Conservation (phyloP, 2,888 invertebrate species). For the Drosophila leonis region DNA sequence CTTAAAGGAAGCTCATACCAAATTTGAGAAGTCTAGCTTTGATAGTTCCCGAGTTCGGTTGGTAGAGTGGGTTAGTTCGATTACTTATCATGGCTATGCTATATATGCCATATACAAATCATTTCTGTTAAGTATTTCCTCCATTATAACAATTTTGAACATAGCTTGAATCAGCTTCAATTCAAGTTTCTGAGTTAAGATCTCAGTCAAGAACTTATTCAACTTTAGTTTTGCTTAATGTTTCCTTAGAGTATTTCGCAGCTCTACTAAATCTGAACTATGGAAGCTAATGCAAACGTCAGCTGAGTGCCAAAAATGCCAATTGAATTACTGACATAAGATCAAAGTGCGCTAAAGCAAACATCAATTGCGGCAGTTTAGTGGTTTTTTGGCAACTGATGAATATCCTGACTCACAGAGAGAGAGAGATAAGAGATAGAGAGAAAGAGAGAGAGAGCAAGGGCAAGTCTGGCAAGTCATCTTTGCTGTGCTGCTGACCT, state of each 20-base stretch:
- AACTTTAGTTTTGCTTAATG: not conserved
- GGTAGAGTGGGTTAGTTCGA: not conserved
- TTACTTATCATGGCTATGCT: not conserved
- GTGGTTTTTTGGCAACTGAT: not conserved
- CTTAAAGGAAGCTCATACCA: not conserved
- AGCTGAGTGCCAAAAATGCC: not conserved
- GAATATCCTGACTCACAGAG: conserved; percentile 14
- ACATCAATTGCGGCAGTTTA: conserved; percentile 6
- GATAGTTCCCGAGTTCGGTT: not conserved
- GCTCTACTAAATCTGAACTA: not conserved
- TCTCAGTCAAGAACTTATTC: not conserved
- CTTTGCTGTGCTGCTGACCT: conserved; percentile 49
- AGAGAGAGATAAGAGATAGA: not conserved
- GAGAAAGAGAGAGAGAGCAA: not conserved
- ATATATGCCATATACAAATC: not conserved
- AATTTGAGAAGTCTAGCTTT: not conserved
- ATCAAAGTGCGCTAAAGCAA: conserved; percentile 4
- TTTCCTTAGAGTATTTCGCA: not conserved
- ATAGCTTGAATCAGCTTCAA: not conserved
- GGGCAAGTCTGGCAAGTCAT: conserved; percentile 31
- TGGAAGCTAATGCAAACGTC: not conserved
- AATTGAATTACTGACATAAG: not conserved
- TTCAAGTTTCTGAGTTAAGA: not conserved
- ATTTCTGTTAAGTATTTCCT: too few species aligned
- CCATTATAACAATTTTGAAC: not conserved